Percentiles rank a stretch among this genome's conserved stretches.
These are phyloP conservation scores for Oryzias curvinotus DNA, from an alignment of 2,113 vertebrate genomes.

Conservation along the genomic window DNA sequence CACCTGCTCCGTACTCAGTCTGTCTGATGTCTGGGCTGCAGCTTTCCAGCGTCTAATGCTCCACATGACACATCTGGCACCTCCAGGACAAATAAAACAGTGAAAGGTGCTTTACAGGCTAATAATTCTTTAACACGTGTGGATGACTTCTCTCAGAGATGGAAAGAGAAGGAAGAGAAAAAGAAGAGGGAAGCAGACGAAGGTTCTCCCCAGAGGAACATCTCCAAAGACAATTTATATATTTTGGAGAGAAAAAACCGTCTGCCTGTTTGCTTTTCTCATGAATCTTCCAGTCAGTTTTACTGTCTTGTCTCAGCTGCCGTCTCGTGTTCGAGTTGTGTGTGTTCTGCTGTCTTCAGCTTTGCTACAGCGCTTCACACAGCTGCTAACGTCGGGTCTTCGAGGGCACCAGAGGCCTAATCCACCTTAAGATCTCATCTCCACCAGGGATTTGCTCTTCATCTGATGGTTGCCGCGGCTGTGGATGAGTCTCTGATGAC, in stretches of 20 bases:
- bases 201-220: conserved; percentile 68
- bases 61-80: conserved; percentile 59
- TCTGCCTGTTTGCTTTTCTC: conserved; percentile 71
- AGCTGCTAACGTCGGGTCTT: conserved; percentile 24
- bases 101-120: conserved; percentile 61
- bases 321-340: conserved; percentile 51
- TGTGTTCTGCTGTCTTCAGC: conserved; percentile 45
- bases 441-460: background rate
- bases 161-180: conserved; percentile 31
- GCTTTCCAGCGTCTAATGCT: conserved; percentile 41
- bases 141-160: conserved; percentile 54
- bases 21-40: conserved; percentile 34
- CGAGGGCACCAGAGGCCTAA: conserved; percentile 16
- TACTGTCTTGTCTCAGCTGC: conserved; percentile 61
- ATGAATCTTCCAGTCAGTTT: conserved; percentile 73
- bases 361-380: background rate
- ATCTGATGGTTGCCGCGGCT: conserved; percentile 12
- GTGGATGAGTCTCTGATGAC: conserved; percentile 28
- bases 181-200: conserved; percentile 59
- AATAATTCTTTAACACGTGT: conserved; percentile 58
- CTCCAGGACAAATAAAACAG: conserved; percentile 46
- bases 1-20: conserved; percentile 37
- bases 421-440: background rate
- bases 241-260: conserved; percentile 76
- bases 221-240: conserved; percentile 80